These are phyloP conservation scores for Myripristis jacobus DNA, from an alignment of 2,797 vertebrate genomes.

Conservation along the genomic window DNA sequence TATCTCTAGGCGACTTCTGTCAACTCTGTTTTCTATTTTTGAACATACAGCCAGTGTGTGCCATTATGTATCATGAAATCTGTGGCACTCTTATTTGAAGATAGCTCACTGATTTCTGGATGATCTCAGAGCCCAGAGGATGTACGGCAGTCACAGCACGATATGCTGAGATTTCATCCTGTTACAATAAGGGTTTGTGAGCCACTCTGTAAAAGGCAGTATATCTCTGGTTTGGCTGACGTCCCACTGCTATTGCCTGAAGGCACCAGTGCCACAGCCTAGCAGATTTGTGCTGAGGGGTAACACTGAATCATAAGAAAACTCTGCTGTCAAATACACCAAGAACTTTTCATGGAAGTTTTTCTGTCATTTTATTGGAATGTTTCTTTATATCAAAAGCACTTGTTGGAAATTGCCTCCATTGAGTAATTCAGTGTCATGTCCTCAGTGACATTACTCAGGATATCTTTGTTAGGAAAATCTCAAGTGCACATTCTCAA, in stretches of 20 bases:
- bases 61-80: not conserved
- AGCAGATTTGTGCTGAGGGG: conserved; percentile 27
- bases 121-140: conserved; percentile 43
- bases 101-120: conserved; percentile 21
- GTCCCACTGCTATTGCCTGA: conserved; percentile 53
- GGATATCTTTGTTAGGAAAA: conserved; percentile 37
- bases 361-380: conserved; percentile 53
- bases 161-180: conserved; percentile 16
- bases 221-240: conserved; percentile 55
- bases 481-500: conserved; percentile 11
- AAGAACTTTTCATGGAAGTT: conserved; percentile 35
- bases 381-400: conserved; percentile 32
- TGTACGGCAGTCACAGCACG: conserved; percentile 47
- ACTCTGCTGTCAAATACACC: conserved; percentile 45
- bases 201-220: conserved; percentile 29
- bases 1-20: not conserved
- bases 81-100: too few species aligned
- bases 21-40: not conserved
- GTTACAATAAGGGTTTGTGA: conserved; percentile 68
- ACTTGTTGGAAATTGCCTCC: conserved; percentile 31
- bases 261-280: conserved; percentile 17
- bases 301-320: conserved; percentile 45
- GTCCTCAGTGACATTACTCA: conserved; percentile 17
- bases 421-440: conserved; percentile 31
- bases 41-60: not conserved